Conservation (phyloP, 2,113 vertebrate species). For the Athene cunicularia region DNA sequence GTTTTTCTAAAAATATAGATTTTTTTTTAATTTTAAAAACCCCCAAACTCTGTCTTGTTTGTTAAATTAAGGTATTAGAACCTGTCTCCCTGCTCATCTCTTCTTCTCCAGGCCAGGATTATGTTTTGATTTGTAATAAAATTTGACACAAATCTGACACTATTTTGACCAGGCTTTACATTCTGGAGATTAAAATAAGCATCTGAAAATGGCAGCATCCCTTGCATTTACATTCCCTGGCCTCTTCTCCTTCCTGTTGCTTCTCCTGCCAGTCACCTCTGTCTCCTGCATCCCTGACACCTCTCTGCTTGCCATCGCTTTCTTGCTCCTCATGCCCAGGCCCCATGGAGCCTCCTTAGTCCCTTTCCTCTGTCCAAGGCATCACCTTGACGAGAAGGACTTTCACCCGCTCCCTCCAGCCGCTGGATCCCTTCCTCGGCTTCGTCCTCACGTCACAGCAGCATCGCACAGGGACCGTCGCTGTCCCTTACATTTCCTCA, state of each 20-base stretch:
- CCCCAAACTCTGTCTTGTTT: not conserved
- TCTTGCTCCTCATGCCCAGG: not conserved
- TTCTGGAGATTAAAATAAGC: constrained; percentile 20
- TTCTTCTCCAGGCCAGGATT: constrained; percentile 52
- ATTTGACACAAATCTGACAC: constrained; percentile 59
- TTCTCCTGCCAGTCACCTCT: not conserved
- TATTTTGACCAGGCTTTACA: constrained; percentile 36
- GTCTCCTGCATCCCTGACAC: not conserved
- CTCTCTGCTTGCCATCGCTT: not conserved
- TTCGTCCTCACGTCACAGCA: not conserved
- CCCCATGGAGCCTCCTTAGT: not conserved
- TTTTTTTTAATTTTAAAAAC: not conserved
- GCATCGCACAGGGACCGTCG: rapidly evolving
- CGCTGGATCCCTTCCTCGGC: rapidly evolving
- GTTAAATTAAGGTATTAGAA: constrained; percentile 38
- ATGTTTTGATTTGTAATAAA: constrained; percentile 32
- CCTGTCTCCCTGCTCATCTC: not conserved
- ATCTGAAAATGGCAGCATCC: not conserved
- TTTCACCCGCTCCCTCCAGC: rapidly evolving
- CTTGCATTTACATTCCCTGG: not conserved
- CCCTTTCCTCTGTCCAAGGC: not conserved
- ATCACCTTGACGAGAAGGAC: not conserved
- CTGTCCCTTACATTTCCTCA: constrained; percentile 22
- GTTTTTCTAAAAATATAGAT: not conserved
- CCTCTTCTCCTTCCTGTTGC: rapidly evolving